These are phyloP conservation scores for Drosophila athabasca DNA, from an alignment of 1,140 invertebrate species.

Conservation along the genomic window DNA sequence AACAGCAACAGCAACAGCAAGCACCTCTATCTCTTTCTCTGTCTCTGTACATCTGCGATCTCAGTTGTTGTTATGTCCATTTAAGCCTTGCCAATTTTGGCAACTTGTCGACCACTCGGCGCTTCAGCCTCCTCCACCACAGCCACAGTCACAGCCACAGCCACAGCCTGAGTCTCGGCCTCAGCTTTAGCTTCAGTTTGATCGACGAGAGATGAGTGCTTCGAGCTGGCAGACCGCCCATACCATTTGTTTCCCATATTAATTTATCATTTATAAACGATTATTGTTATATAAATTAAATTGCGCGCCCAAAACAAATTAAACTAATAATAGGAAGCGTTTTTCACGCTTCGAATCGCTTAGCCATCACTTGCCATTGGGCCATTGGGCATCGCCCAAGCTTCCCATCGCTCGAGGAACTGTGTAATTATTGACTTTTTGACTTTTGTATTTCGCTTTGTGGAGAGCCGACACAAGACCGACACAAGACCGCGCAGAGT, in stretches of 20 bases:
- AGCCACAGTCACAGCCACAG: conserved; percentile 2
- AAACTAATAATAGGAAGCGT: conserved; percentile 80
- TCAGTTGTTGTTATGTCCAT: conserved; percentile 62
- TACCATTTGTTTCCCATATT: conserved; percentile 79
- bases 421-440: conserved; percentile 69
- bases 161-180: conserved; percentile 44
- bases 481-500: conserved; percentile 9
- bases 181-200: conserved; percentile 50
- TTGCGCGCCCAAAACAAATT: conserved; percentile 81
- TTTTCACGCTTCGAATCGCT: conserved; percentile 68
- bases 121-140: conserved; percentile 20
- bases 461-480: conserved; percentile 31
- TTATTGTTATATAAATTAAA: conserved; percentile 82
- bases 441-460: conserved; percentile 60
- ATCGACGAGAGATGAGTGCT: conserved; percentile 34
- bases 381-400: conserved; percentile 16
- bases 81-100: conserved; percentile 80
- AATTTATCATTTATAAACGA: conserved; percentile 82
- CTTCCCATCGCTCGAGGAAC: conserved; percentile 4
- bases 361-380: conserved; percentile 36
- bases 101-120: conserved; percentile 77
- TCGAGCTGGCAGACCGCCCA: conserved; percentile 58
- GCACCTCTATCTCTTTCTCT: neutral
- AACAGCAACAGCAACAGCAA: neutral
- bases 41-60: conserved; percentile 9